phyloP scores from a whole-genome alignment of 1,140 invertebrate species.

The Varroa destructor region DNA sequence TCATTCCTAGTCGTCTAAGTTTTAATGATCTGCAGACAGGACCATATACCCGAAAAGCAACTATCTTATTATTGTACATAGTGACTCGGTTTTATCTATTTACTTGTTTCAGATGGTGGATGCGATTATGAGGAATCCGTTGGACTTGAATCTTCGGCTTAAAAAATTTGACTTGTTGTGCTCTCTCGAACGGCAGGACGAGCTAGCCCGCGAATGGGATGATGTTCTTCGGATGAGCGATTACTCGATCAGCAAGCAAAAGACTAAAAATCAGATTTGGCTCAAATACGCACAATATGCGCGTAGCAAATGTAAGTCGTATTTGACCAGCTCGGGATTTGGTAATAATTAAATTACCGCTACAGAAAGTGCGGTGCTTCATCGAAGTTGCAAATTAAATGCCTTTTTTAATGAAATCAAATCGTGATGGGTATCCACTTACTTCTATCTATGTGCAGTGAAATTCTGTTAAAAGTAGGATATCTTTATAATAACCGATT shows the following conservation, averaged over 20 bases:
- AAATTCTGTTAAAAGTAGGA: too few relatives aligned
- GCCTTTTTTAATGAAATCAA: too few relatives aligned
- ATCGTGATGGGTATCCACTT: not conserved
- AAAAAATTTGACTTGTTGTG: constrained; percentile 18
- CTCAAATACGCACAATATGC: constrained; percentile 26
- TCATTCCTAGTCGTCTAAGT: too few relatives aligned
- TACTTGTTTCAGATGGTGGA: not conserved
- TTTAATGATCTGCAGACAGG: too few relatives aligned
- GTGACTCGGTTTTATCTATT: too few relatives aligned
- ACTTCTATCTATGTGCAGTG: not conserved
- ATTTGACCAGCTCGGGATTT: not conserved
- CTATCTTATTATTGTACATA: too few relatives aligned
- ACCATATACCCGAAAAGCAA: too few relatives aligned
- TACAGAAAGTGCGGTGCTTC: too few relatives aligned
- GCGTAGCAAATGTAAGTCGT: constrained; percentile 14
- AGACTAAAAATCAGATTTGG: constrained; percentile 9
- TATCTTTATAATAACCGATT: too few relatives aligned
- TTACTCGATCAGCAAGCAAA: not conserved
- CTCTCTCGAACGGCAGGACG: constrained; percentile 8
- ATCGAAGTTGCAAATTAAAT: too few relatives aligned
- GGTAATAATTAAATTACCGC: too few relatives aligned
- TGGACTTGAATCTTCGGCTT: not conserved
- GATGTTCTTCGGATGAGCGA: constrained; percentile 26
- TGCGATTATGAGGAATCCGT: constrained; percentile 10
- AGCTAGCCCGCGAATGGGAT: constrained; percentile 11